Percentiles rank a stretch among this genome's conserved stretches.
Evolutionary conservation across 23 tunicate species (phyloP).

Genomic region (Corella eumyota): DNA sequence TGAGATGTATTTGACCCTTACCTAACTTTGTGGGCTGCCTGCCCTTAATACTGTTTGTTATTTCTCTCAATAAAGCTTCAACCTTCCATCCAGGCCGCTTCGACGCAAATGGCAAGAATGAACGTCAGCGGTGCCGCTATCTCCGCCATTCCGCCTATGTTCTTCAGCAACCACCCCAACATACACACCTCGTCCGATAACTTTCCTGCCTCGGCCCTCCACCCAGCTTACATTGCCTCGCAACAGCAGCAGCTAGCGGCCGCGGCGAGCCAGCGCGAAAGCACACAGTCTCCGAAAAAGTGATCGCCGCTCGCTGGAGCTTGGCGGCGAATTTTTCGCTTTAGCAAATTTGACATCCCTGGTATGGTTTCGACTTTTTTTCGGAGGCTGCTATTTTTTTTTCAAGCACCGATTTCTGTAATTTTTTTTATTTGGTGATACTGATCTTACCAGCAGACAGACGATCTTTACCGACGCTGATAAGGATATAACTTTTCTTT

Average conservation of each 20-base stretch:
- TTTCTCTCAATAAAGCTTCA: background rate
- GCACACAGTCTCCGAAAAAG: conserved; percentile 46
- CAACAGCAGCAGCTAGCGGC: conserved; percentile 5
- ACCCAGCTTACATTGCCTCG: conserved; percentile 24
- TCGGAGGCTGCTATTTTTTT: no score
- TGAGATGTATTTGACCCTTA: no score
- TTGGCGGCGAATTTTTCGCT: no score
- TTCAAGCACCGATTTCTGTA: no score
- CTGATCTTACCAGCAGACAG: no score
- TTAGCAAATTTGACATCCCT: no score
- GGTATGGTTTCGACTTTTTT: no score
- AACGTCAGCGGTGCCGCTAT: conserved; percentile 21
- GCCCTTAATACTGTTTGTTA: background rate
- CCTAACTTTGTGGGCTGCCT: background rate
- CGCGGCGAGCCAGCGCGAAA: conserved; percentile 13
- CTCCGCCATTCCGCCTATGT: conserved; percentile 22
- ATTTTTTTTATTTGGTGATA: no score
- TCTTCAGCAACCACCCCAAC: conserved; percentile 20
- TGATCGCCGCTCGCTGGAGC: conserved; percentile 12
- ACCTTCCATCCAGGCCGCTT: conserved; percentile 22
- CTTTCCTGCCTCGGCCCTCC: conserved; percentile 13
- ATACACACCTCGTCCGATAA: conserved; percentile 18
- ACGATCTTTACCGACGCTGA: no score
- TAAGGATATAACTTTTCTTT: no score
- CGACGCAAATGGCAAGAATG: conserved; percentile 30